These are phyloP conservation scores for Hydrotaea diabolus DNA, from an alignment of 2,888 invertebrate species.

Conservation along the genomic window DNA sequence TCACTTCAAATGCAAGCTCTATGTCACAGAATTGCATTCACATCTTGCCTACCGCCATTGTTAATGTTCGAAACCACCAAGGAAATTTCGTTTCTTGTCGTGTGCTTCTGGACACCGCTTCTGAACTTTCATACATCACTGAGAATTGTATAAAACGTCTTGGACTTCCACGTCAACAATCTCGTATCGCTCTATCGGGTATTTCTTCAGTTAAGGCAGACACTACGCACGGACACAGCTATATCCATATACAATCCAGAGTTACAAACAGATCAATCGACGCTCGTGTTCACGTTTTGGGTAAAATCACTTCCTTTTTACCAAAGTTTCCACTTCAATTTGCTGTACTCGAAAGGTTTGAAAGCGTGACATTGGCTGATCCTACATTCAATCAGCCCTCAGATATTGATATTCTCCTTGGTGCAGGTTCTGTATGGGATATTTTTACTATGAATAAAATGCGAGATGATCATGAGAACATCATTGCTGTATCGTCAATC, in stretches of 20 bases:
- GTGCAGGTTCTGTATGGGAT: slow-evolving; percentile 1
- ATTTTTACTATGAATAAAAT: background rate
- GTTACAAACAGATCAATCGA: background rate
- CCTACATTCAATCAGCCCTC: background rate
- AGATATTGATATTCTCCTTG: slow-evolving; percentile 10
- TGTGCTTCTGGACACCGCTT: no score
- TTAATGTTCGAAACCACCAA: background rate
- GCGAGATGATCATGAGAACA: background rate
- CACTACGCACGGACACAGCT: background rate
- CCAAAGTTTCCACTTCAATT: background rate
- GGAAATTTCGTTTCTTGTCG: background rate
- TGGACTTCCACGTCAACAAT: background rate
- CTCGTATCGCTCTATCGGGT: no score
- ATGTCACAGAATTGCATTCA: background rate
- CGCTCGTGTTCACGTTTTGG: slow-evolving; percentile 21
- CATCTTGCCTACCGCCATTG: slow-evolving; percentile 21
- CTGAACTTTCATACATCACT: slow-evolving; percentile 16
- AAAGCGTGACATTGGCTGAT: background rate
- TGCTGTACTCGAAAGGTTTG: background rate
- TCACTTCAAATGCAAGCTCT: background rate
- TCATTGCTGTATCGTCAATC: background rate
- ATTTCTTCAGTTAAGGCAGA: slow-evolving; percentile 17
- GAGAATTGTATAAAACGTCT: slow-evolving; percentile 16
- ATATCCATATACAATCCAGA: background rate
- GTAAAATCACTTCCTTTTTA: background rate